A percentile compares a stretch with the other conserved stretches of the same genome.
Evolutionary conservation across 1,140 invertebrate species (phyloP).

Genomic region (Bombyx mandarina): DNA sequence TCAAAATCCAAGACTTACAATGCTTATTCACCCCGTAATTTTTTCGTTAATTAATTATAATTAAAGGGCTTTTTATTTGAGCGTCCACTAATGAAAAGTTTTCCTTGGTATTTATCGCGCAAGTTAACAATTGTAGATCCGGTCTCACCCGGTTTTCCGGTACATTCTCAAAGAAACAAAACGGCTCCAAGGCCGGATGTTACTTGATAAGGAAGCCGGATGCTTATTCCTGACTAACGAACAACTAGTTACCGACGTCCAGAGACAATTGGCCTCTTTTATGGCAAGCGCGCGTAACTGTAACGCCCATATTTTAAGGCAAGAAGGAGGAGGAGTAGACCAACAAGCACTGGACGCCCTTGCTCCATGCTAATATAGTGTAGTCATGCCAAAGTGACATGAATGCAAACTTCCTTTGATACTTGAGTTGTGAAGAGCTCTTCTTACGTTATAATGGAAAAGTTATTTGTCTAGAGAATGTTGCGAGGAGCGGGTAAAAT

Average conservation of each 20-base stretch:
- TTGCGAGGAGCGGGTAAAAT: no score
- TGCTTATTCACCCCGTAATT: no score
- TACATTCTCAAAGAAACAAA: conserved; percentile 45
- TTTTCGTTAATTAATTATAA: no score
- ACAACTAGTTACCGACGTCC: conserved; percentile 29
- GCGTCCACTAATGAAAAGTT: no score
- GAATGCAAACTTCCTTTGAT: conserved; percentile 28
- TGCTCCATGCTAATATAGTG: conserved; percentile 26
- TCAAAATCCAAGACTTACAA: no score
- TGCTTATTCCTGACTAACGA: conserved; percentile 41
- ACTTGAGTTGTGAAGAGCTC: conserved; percentile 21
- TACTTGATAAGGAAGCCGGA: conserved; percentile 51
- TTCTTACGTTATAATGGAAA: conserved; percentile 9
- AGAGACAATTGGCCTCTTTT: conserved; percentile 12
- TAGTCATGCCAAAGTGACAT: conserved; percentile 24
- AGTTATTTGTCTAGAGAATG: conserved; percentile 5
- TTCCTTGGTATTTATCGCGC: not conserved
- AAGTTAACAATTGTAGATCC: conserved; percentile 5
- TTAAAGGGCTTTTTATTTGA: no score
- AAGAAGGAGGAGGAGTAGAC: conserved; percentile 7
- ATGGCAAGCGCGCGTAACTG: not conserved
- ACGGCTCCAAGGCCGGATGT: conserved; percentile 29
- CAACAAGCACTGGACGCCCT: conserved; percentile 9
- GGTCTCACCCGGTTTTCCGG: conserved; percentile 22
- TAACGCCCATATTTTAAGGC: not conserved